Base-by-base conservation (phyloP, 2,797 vertebrate species). In the Novumbra hubbsi region DNA sequence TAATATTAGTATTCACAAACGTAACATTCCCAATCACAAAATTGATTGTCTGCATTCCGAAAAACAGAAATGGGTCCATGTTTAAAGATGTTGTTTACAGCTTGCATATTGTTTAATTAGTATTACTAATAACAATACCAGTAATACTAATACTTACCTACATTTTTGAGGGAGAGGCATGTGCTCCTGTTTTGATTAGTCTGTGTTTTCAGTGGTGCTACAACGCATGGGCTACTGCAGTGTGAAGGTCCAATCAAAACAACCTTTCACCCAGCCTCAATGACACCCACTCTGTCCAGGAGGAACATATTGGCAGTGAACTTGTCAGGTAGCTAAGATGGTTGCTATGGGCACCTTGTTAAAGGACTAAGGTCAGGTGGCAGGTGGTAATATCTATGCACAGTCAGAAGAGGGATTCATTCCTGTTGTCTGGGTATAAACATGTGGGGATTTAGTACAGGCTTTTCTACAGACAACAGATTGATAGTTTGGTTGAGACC, bases 371-470 rank as follows among this genome's bases (percentile, higher is more conserved):
- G 48, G 62, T 41, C 63, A 65, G 63, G 28, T 65, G 16, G 55
- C 55, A 60, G 55, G 55, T 60, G n/a, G 24, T 21, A 60, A 60
- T 24, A 60, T 27, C 1, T n/a, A 12, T 12, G n/a, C 55, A 3
- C 41, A 45, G 62, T 78, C 65, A 15, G 27, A 15, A 50, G 68
- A 67, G 32, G n/a, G 68, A 77, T 87, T 81, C 78, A 71, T 74
- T 70, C 69, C 52, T 24, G 30, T 17, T 32, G 49, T 24, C 74
- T 45, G 41, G 41, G 41, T 45, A 45, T 45, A 45, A 45, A 45
- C 14, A 45, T 6, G 41, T 45, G 41, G 9, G 41, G 41, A 45
- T 45, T 45, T 45, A 45, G 11, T 11, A 14, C 14, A 12, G 41
- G 41, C 41, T 45, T 45, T 6, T 12, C 41, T 45, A 45, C 41